Conservation (phyloP, 1,140 invertebrate genomes). For the Lasioglossum baleicum region DNA sequence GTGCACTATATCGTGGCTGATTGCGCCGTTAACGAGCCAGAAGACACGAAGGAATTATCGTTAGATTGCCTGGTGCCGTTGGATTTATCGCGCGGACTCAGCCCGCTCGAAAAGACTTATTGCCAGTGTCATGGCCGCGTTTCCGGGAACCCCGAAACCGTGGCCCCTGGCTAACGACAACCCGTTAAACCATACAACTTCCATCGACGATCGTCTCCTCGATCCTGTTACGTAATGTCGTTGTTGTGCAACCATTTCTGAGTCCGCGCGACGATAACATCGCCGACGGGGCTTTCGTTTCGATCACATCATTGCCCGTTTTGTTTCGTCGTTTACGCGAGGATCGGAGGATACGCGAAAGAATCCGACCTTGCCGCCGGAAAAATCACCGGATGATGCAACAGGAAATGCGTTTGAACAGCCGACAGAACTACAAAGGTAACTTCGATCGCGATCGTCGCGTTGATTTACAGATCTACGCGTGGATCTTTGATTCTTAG, state of each 20-base stretch:
- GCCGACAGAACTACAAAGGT: background rate
- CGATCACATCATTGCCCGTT: background rate
- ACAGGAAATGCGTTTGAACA: conserved; percentile 29
- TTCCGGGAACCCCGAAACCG: background rate
- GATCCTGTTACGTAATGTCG: background rate
- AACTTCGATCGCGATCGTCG: background rate
- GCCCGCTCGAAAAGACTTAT: background rate
- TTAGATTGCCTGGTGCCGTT: background rate
- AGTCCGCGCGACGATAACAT: background rate
- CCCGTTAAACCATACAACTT: background rate
- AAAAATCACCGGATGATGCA: conserved; percentile 18
- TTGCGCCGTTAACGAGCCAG: conserved; percentile 33
- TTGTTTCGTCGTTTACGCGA: background rate
- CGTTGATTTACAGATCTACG: background rate
- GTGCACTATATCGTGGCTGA: conserved; percentile 10
- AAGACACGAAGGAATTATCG: conserved; percentile 17
- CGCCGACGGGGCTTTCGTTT: background rate
- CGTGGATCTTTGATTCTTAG: background rate
- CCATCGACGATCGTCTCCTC: background rate
- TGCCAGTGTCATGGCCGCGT: conserved; percentile 1
- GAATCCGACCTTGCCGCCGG: background rate
- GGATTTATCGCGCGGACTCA: conserved; percentile 17
- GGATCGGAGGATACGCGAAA: background rate
- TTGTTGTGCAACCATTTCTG: background rate
- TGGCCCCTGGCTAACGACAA: background rate